Evolutionary conservation across 2,113 vertebrate genomes (phyloP).

Genomic region (Solea solea): DNA sequence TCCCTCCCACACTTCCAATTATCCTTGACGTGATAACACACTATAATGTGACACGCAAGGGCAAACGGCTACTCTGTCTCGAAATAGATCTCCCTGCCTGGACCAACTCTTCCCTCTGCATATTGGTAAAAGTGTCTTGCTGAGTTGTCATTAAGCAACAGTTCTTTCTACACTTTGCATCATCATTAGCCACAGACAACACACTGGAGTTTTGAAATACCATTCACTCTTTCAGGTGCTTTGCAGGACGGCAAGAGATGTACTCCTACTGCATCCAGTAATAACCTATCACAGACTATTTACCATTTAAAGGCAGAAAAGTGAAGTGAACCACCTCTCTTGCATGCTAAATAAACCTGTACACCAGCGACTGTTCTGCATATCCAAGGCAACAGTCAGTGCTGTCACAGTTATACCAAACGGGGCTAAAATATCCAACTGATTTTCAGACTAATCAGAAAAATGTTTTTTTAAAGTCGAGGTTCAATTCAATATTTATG

Average conservation of each 20-base stretch:
- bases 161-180: constrained; percentile 20
- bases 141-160: constrained; percentile 3
- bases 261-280: constrained; percentile 8
- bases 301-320: constrained; percentile 20
- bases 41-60: constrained; percentile 80
- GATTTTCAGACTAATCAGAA: too few species aligned
- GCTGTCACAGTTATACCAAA: neutral
- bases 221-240: neutral
- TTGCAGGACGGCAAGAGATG: neutral
- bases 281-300: constrained; percentile 14
- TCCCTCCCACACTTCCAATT: constrained; percentile 79
- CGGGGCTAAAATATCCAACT: too few species aligned
- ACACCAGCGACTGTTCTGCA: neutral
- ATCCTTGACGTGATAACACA: constrained; percentile 80
- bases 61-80: constrained; percentile 63
- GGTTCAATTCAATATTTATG: too few species aligned
- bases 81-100: constrained; percentile 46
- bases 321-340: neutral
- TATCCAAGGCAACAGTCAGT: neutral
- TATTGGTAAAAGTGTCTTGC: constrained; percentile 1
- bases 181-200: neutral
- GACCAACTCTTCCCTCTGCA: constrained; percentile 26
- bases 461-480: too few species aligned
- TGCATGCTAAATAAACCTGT: constrained; percentile 11
- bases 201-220: neutral